phyloP scores from a whole-genome alignment of 2,888 invertebrate genomes.

The Hirtodrosophila alboralis region DNA sequence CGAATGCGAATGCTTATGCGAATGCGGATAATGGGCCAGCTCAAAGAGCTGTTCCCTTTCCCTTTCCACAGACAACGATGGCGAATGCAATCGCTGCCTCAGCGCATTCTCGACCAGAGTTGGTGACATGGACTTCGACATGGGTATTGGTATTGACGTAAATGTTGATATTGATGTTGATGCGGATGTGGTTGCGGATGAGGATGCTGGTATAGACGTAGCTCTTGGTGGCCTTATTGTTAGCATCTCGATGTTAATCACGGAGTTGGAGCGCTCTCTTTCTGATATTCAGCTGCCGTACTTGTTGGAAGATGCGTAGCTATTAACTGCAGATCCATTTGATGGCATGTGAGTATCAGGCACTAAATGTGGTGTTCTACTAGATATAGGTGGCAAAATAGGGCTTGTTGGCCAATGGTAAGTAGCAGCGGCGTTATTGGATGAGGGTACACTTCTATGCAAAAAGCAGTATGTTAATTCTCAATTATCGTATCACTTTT shows the following conservation, averaged over 20 bases:
- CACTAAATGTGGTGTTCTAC: conserved; percentile 89
- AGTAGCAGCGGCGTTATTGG: conserved; percentile 85
- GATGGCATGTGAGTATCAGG: conserved; percentile 87
- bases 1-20: conserved; percentile 31
- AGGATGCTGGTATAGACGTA: conserved; percentile 14
- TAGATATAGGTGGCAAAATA: conserved; percentile 89
- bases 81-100: conserved; percentile 59
- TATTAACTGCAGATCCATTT: conserved; percentile 84
- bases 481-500: conserved; percentile 45
- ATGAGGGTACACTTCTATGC: conserved; percentile 85
- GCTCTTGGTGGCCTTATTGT: conserved; percentile 52
- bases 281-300: conserved; percentile 84
- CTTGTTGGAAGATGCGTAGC: conserved; percentile 84
- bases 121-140: conserved; percentile 50
- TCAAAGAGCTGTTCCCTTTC: conserved; percentile 37
- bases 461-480: conserved; percentile 82
- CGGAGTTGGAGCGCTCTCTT: conserved; percentile 81
- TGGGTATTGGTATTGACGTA: conserved; percentile 41
- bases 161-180: conserved; percentile 22
- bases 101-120: conserved; percentile 50
- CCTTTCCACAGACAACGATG: conserved; percentile 29
- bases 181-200: conserved; percentile 20
- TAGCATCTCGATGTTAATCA: conserved; percentile 80
- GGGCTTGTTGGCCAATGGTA: conserved; percentile 93
- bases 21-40: conserved; percentile 42